Evolutionary conservation across 2,888 invertebrate genomes (phyloP).

Genomic region (Hyposoter dolosus): DNA sequence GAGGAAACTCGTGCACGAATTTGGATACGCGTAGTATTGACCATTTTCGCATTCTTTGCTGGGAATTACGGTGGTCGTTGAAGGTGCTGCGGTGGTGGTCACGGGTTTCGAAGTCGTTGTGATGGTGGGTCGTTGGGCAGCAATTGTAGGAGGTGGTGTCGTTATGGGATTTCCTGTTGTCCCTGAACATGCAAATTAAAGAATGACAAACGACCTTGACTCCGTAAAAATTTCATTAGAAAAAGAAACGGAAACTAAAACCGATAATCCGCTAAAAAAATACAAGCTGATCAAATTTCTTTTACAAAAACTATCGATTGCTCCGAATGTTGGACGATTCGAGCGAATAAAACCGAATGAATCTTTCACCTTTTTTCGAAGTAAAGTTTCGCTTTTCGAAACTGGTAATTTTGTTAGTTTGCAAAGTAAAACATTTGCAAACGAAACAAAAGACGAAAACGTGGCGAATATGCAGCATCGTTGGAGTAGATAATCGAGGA

Average conservation of each 20-base stretch:
- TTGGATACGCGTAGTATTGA: slow-evolving; percentile 90
- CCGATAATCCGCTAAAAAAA: background rate
- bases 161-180: slow-evolving; percentile 63
- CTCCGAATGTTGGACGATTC: background rate
- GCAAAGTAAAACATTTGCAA: background rate
- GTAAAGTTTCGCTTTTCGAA: slow-evolving; percentile 6
- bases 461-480: background rate
- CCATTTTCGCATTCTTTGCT: slow-evolving; percentile 88
- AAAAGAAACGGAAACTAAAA: background rate
- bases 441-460: slow-evolving; percentile 19
- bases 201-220: background rate
- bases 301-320: too few relatives aligned
- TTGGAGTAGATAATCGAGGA: background rate
- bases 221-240: background rate
- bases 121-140: slow-evolving; percentile 64
- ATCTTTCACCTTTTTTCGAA: slow-evolving; percentile 29
- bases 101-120: slow-evolving; percentile 67
- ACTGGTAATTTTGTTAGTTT: background rate
- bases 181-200: slow-evolving; percentile 55
- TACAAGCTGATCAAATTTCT: background rate
- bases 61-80: slow-evolving; percentile 68
- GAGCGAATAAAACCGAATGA: background rate
- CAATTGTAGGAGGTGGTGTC: slow-evolving; percentile 59
- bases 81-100: slow-evolving; percentile 66
- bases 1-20: slow-evolving; percentile 90